Evolutionary conservation across 2,113 vertebrate genomes (phyloP), one percentile per base, ranked within the genome.

Genomic region (Larimichthys polyactis): DNA sequence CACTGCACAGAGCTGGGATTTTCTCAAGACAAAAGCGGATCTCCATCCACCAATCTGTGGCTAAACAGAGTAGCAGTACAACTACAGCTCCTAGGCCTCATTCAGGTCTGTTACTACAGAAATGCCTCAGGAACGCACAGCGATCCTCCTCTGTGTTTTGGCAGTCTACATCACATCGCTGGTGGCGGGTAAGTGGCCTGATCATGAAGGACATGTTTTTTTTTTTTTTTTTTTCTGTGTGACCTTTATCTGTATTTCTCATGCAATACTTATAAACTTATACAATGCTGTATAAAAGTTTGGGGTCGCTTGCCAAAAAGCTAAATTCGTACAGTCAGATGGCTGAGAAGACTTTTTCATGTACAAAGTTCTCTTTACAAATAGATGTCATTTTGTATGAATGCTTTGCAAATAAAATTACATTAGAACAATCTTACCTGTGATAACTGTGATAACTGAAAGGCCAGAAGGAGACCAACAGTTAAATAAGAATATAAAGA

Each of bases 101-200:
- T 24, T 82, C 75, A 22, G 43, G 7, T 24, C 60, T 55, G 32
- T 12, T 68, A 10, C 36, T 52, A 0, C 62, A 75, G 82, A 79
- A 63, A 91, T 92, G 91, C 36, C 20, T 58, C 29, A 70, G 86
- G 17, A 68, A 58, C 29, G n/a, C 52, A 79, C 11, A 59, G 9
- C 8, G 5, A 3, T 83, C 79, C 40, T 89, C 36, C 59, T 91
- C 60, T 88, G 81, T 1, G 36, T 71, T 22, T 12, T 49, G 49
- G 14, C 27, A 1, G 5, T 87, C 79, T 27, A 10, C 86, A 57
- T 85, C 64, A 75, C 76, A 5, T 68, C 83, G 0, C 75, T 76
- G 64, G 83, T 67, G 64, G 12, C 29, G 36, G 91, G 93, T 93
- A 71, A 91, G 91, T 91, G 15, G 2, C 5, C 49, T 51, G 4